phyloP scores from a whole-genome alignment of 30 jellyfish, hydroid and myxozoan genomes.

The Mastigias papua region DNA sequence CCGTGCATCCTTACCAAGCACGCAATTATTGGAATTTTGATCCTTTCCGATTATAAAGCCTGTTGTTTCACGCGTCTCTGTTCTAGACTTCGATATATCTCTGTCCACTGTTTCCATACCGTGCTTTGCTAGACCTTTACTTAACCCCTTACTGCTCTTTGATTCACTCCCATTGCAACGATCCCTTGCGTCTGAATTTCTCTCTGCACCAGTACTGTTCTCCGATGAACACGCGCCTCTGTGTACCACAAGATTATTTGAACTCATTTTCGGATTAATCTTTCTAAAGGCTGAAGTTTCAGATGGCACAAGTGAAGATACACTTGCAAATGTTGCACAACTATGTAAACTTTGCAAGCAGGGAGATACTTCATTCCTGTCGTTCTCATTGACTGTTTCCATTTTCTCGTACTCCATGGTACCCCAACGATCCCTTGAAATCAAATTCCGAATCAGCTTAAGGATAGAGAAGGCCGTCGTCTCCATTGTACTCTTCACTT shows the following conservation, averaged over 20 bases:
- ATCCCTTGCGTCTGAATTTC: background rate
- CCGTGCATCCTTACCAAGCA: no score
- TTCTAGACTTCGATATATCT: no score
- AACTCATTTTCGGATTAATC: background rate
- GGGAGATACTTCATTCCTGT: background rate
- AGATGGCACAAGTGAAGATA: conserved; percentile 34
- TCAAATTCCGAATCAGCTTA: conserved; percentile 25
- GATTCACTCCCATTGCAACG: background rate
- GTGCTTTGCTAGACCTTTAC: no score
- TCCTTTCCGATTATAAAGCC: no score
- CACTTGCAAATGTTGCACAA: background rate
- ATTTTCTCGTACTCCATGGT: conserved; percentile 18
- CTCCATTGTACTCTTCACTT: conserved; percentile 34
- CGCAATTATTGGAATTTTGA: no score
- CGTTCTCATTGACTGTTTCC: background rate
- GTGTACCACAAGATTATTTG: background rate
- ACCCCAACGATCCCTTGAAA: conserved; percentile 27
- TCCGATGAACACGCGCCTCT: background rate
- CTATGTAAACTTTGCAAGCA: background rate
- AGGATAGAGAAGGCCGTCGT: conserved; percentile 11
- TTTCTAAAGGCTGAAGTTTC: conserved; percentile 47
- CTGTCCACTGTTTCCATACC: no score
- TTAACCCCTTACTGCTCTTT: no score
- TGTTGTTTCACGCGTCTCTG: no score
- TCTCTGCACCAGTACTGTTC: background rate